Conservation (phyloP, 1,140 invertebrate genomes). For the Meloidogyne floridensis region DNA sequence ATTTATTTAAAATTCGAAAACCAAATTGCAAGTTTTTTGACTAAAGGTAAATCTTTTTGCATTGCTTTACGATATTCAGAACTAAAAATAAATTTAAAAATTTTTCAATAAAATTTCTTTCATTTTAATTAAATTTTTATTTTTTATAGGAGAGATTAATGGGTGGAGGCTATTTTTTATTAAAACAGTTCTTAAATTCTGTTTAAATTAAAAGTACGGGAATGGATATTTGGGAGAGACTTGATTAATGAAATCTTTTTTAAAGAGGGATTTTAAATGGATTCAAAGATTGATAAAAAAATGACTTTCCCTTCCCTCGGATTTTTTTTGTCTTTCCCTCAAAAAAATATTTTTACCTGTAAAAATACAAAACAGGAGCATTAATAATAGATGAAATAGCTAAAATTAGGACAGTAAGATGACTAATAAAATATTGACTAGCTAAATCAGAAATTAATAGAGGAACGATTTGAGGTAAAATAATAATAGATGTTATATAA, state of each 20-base stretch:
- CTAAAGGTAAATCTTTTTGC: background rate
- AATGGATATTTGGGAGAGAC: too few relatives aligned
- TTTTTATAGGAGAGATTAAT: too few relatives aligned
- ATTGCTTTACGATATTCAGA: background rate
- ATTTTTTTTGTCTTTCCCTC: too few relatives aligned
- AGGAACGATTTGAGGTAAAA: background rate
- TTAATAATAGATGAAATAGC: background rate
- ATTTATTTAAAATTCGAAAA: background rate
- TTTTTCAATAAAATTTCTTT: too few relatives aligned
- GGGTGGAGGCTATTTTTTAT: too few relatives aligned
- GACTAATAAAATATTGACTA: conserved; percentile 4
- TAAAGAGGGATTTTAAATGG: too few relatives aligned
- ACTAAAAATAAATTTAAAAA: background rate
- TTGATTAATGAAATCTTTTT: too few relatives aligned
- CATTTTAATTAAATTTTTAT: too few relatives aligned
- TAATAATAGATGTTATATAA: background rate
- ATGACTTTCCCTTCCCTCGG: too few relatives aligned
- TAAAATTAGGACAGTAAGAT: background rate
- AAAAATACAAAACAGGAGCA: conserved; percentile 1
- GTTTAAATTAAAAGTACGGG: too few relatives aligned
- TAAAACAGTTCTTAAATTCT: too few relatives aligned
- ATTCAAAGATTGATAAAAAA: too few relatives aligned
- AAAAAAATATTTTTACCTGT: background rate
- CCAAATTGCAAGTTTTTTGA: background rate
- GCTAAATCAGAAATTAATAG: background rate